These are phyloP conservation scores for Mirounga angustirostris DNA, from an alignment of 2,113 vertebrate species.

Conservation along the genomic window DNA sequence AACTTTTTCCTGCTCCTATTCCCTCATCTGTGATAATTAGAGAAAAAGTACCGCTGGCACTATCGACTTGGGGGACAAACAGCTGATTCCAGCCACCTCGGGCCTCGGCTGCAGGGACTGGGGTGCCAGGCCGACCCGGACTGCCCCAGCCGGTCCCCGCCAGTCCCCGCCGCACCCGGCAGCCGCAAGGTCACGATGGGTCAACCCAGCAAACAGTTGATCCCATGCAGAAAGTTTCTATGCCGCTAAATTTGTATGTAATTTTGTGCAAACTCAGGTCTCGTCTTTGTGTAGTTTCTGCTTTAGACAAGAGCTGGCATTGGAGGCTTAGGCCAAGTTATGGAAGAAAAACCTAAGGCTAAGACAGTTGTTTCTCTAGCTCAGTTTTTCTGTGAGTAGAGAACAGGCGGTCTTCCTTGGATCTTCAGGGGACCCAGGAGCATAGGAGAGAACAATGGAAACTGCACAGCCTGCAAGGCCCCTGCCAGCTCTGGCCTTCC, in stretches of 20 bases:
- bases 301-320: not conserved
- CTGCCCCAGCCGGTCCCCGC: fast-evolving
- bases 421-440: fast-evolving
- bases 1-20: not conserved
- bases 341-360: fast-evolving
- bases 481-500: not conserved
- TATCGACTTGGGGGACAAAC: not conserved
- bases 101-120: not conserved
- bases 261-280: not conserved
- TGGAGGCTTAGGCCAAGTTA: not conserved
- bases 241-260: fast-evolving
- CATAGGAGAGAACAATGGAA: not conserved
- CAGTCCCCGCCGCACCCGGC: fast-evolving
- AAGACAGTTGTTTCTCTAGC: not conserved
- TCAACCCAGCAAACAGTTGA: not conserved
- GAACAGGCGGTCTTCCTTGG: no score
- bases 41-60: fast-evolving
- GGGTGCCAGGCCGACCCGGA: fast-evolving
- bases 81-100: not conserved
- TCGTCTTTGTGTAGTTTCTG: not conserved
- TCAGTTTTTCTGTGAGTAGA: not conserved
- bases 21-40: not conserved
- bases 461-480: fast-evolving
- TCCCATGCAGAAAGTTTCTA: not conserved
- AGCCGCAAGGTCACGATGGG: fast-evolving